These are phyloP conservation scores for Ectobius pallidus DNA, from an alignment of 2,888 invertebrate genomes.

Conservation along the genomic window DNA sequence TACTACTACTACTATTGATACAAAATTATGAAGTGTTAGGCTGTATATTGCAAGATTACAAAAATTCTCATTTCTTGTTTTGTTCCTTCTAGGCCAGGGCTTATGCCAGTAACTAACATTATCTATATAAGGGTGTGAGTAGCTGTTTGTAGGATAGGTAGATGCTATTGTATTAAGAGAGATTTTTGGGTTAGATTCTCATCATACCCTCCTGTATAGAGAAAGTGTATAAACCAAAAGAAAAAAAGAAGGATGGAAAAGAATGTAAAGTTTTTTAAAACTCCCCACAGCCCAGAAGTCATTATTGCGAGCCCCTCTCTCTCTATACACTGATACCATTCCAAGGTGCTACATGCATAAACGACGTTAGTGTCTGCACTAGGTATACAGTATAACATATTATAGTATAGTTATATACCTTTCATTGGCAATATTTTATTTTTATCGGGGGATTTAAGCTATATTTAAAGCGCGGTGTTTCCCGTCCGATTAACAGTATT, in stretches of 20 bases:
- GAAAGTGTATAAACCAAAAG: not conserved
- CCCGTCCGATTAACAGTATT: no score
- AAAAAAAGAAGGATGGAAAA: constrained; percentile 24
- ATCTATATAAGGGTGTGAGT: not conserved
- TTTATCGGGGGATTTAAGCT: not conserved
- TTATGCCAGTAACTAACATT: constrained; percentile 1
- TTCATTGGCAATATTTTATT: not conserved
- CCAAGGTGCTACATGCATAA: constrained; percentile 9
- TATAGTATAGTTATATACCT: not conserved
- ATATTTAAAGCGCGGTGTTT: no score
- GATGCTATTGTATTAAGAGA: constrained; percentile 27
- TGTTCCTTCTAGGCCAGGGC: no score
- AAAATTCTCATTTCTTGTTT: no score
- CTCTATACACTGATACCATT: constrained; percentile 27
- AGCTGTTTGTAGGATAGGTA: constrained; percentile 10
- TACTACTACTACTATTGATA: no score
- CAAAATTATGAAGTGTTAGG: no score
- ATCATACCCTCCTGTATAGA: not conserved
- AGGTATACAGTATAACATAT: no score
- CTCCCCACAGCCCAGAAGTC: constrained; percentile 42
- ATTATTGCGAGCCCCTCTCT: constrained; percentile 37
- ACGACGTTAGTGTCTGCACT: constrained; percentile 7
- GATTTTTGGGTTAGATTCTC: constrained; percentile 13
- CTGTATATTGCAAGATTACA: no score
- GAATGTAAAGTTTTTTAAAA: constrained; percentile 39